Conservation (phyloP, 2,888 invertebrate species). For the Sinodicranocentrus sp. region DNA sequence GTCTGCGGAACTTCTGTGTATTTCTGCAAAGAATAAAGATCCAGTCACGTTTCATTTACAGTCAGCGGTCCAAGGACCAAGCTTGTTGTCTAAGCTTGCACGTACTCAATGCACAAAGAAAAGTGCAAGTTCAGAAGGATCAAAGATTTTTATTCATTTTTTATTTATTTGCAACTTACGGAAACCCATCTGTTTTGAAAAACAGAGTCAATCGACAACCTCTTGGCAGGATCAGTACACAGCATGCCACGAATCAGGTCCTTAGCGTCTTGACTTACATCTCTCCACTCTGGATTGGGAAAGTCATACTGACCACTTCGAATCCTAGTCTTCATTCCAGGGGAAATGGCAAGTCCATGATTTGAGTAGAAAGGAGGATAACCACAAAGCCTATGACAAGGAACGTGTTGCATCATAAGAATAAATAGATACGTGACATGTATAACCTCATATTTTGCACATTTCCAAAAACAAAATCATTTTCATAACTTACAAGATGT, state of each 20-base stretch:
- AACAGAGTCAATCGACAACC: constrained; percentile 94
- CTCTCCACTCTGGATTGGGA: constrained; percentile 96
- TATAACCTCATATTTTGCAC: background rate
- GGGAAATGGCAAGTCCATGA: constrained; percentile 97
- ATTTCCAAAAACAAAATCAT: background rate
- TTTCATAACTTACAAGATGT: constrained; percentile 88
- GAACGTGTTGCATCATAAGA: background rate
- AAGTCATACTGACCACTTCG: constrained; percentile 98
- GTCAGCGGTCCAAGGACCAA: too few species aligned
- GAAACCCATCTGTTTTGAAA: constrained; percentile 93
- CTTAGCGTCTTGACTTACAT: constrained; percentile 96
- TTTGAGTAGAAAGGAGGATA: constrained; percentile 99
- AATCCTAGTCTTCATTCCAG: constrained; percentile 99
- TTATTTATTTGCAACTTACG: constrained; percentile 83
- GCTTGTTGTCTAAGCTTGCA: too few species aligned
- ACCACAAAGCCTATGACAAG: constrained; percentile 86
- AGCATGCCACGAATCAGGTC: constrained; percentile 96
- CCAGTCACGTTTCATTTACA: too few species aligned
- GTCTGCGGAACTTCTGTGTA: constrained; percentile 96
- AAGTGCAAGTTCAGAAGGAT: too few species aligned
- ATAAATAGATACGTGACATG: too few species aligned
- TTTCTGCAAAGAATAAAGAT: too few species aligned
- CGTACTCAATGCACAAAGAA: too few species aligned
- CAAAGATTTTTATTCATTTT: background rate
- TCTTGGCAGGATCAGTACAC: constrained; percentile 93